These are phyloP conservation scores for Apamea sordens DNA, from an alignment of 2,888 invertebrate genomes.

Conservation along the genomic window DNA sequence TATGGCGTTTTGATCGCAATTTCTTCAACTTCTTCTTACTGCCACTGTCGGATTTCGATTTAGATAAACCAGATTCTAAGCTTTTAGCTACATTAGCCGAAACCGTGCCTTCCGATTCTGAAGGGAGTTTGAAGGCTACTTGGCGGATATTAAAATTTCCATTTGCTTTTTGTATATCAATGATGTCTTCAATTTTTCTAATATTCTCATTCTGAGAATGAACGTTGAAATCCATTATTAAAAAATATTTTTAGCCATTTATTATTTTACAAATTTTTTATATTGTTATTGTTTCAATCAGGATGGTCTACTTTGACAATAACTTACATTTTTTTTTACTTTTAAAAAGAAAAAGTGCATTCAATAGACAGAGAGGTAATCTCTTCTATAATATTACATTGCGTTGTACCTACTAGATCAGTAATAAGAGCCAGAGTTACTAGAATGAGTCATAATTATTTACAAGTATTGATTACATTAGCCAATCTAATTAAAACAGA, in stretches of 20 bases:
- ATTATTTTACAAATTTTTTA: constrained; percentile 75
- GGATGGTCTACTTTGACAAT: constrained; percentile 72
- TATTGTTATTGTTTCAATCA: constrained; percentile 70
- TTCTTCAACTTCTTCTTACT: constrained; percentile 78
- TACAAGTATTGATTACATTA: not conserved
- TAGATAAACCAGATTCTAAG: constrained; percentile 80
- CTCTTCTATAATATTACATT: constrained; percentile 1
- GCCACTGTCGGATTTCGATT: constrained; percentile 67
- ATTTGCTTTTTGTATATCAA: constrained; percentile 86
- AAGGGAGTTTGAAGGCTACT: constrained; percentile 81
- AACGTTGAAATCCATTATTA: constrained; percentile 74
- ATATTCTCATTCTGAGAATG: constrained; percentile 74
- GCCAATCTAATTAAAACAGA: not conserved
- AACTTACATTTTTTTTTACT: constrained; percentile 39
- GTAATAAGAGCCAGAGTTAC: not conserved
- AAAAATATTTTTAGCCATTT: constrained; percentile 68
- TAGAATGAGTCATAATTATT: constrained; percentile 11
- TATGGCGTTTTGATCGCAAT: constrained; percentile 72
- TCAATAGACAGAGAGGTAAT: not conserved
- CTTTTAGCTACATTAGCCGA: constrained; percentile 78
- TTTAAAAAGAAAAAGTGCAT: constrained; percentile 35
- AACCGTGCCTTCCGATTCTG: constrained; percentile 73
- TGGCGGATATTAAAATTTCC: constrained; percentile 80
- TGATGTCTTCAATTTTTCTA: constrained; percentile 86
- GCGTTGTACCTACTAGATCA: not conserved